Evolutionary conservation across 92 coral and sea anemone genomes (phyloP).

Genomic region (Heteractis magnifica): DNA sequence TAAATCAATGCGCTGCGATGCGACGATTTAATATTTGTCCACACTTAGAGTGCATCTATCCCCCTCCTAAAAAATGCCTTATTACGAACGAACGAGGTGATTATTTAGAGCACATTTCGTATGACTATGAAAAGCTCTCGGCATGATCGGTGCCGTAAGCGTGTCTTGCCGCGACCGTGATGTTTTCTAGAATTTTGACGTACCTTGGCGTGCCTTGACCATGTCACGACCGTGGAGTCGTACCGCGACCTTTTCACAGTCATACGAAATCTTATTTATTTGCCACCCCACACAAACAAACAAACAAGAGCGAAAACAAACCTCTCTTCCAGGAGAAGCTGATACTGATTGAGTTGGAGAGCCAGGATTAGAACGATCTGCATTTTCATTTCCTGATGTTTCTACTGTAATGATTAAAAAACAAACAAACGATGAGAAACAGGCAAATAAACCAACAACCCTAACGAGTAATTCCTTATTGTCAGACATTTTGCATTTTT

Average conservation of each 20-base stretch:
- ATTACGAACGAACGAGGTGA: neutral
- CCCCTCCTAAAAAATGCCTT: too few relatives aligned
- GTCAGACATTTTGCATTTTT: neutral
- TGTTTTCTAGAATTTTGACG: too few relatives aligned
- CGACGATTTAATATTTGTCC: too few relatives aligned
- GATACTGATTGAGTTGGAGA: constrained; percentile 74
- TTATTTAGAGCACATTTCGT: too few relatives aligned
- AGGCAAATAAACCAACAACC: too few relatives aligned
- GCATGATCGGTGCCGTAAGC: too few relatives aligned
- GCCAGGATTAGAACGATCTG: constrained; percentile 71
- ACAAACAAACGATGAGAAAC: neutral
- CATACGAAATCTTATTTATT: neutral
- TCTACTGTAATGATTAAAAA: constrained; percentile 52
- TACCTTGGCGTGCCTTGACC: too few relatives aligned
- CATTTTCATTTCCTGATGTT: constrained; percentile 66
- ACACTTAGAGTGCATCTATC: too few relatives aligned
- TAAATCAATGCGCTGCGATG: too few relatives aligned
- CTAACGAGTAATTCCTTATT: neutral
- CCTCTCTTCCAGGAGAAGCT: constrained; percentile 77
- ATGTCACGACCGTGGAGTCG: too few relatives aligned
- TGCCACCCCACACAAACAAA: neutral
- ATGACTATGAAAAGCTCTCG: too few relatives aligned
- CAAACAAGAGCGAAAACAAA: constrained; percentile 12
- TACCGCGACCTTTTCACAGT: neutral
- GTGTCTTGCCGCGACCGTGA: too few relatives aligned